These are phyloP conservation scores for Actinernus sp. DNA, from an alignment of 92 coral and sea anemone genomes.

Conservation along the genomic window DNA sequence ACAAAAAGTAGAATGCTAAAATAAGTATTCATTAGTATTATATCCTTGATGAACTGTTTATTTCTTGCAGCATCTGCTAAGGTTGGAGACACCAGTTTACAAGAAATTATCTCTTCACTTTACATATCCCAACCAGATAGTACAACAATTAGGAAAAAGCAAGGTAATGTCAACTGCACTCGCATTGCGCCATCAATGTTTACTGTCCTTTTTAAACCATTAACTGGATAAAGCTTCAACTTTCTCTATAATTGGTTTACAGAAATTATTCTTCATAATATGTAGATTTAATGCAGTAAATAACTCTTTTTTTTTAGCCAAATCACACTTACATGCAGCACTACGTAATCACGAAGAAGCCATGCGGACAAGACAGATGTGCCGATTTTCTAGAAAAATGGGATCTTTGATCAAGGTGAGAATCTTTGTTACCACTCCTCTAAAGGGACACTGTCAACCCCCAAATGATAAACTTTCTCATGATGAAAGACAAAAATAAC, in stretches of 20 bases:
- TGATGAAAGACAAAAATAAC: no score
- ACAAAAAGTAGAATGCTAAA: no score
- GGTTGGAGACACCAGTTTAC: slow-evolving; percentile 9
- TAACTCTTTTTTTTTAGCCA: slow-evolving; percentile 48
- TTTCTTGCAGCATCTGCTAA: background rate
- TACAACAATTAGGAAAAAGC: slow-evolving; percentile 40
- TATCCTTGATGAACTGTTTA: background rate
- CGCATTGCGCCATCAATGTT: no score
- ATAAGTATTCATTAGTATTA: no score
- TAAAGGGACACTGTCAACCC: no score
- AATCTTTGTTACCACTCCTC: background rate
- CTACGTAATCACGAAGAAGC: slow-evolving; percentile 82
- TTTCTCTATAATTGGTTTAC: no score
- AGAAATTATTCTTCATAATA: no score
- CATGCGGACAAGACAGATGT: slow-evolving; percentile 72
- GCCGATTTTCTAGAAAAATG: slow-evolving; percentile 80
- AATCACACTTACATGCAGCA: slow-evolving; percentile 84
- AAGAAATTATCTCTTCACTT: slow-evolving; percentile 39
- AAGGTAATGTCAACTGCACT: no score
- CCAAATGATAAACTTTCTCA: no score
- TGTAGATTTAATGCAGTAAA: no score
- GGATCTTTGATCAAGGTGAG: slow-evolving; percentile 74
- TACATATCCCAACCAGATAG: slow-evolving; percentile 26
- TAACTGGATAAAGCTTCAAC: no score
- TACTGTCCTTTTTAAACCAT: no score